Evolutionary conservation across 2,113 vertebrate species (phyloP).

Genomic region (Nothocercus julius): DNA sequence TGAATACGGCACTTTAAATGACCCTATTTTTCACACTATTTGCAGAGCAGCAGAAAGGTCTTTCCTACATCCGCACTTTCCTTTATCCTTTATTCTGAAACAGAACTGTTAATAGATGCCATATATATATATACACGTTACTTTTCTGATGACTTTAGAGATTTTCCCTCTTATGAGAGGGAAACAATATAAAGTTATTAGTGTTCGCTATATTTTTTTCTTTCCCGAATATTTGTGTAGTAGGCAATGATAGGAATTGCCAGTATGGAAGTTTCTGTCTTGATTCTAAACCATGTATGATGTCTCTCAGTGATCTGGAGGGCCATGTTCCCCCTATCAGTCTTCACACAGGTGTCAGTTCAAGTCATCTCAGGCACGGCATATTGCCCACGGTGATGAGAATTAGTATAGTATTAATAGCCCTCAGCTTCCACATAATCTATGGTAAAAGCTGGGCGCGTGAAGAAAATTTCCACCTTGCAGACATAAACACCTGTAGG

Average conservation of each 20-base stretch:
- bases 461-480: not conserved
- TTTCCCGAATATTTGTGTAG: not conserved
- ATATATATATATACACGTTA: not conserved
- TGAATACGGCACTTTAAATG: not conserved
- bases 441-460: not conserved
- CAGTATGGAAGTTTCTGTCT: not conserved
- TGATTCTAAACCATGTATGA: not conserved
- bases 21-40: not conserved
- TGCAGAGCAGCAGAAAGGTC: not conserved
- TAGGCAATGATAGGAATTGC: not conserved
- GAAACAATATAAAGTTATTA: not conserved
- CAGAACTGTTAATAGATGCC: not conserved
- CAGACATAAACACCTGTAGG: not conserved
- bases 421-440: not conserved
- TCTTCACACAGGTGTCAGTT: not conserved
- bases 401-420: not conserved
- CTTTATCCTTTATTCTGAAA: not conserved
- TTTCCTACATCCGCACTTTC: not conserved
- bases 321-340: not conserved
- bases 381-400: not conserved
- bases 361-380: not conserved
- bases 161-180: not conserved
- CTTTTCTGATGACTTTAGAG: not conserved
- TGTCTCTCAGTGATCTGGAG: not conserved
- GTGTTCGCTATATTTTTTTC: not conserved